Evolutionary conservation across 1,140 invertebrate species (phyloP), one percentile per base, ranked within the genome.

Genomic region (Tenebrio molitor): DNA sequence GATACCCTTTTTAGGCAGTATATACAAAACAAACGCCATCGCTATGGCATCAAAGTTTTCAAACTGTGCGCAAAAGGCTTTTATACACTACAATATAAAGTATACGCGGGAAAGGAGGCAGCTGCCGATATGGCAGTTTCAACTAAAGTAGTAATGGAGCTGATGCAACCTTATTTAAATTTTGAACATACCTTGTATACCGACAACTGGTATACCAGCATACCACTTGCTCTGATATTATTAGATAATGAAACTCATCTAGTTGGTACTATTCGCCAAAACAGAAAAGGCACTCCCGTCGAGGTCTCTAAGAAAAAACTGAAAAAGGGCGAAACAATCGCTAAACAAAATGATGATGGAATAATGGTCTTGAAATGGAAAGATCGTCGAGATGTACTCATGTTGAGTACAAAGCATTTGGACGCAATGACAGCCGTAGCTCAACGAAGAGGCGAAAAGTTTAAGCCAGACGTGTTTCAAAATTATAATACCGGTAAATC

Each of bases 331-430:
- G 79, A 85, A 71, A 67, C 73, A 12, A 69, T 72, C 73, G 69
- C 78, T n/a, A n/a, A n/a, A 15, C 74, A 72, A 73, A 74, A 84
- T 80, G 81, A 80, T 81, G 69, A 81, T 46, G 77, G 80, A 19
- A 81, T 85, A 74, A 82, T 77, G 41, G 72, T 86, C 10, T 44
- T 82, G 39, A 81, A 82, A 77, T 86, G 84, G 81, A 83, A 80
- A 77, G 80, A 84, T 76, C 4, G 10, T 4, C 29, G 29, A 10
- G 29, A 33, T 33, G 4, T 33, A 5, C 29, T 33, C 4, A 33
- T 33, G 10, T 10, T 33, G 4, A 0, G 4, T 33, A 33, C 29
- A 33, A 33, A 33, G 10, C 29, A 33, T 77, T 29, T 73, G 46
- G 41, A 76, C 41, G 71, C 67, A 71, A 25, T 63, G 65, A 15